Evolutionary conservation across 2,888 invertebrate genomes (phyloP), one percentile per base, ranked within the genome.

Genomic region (Ormyrus pomaceus): DNA sequence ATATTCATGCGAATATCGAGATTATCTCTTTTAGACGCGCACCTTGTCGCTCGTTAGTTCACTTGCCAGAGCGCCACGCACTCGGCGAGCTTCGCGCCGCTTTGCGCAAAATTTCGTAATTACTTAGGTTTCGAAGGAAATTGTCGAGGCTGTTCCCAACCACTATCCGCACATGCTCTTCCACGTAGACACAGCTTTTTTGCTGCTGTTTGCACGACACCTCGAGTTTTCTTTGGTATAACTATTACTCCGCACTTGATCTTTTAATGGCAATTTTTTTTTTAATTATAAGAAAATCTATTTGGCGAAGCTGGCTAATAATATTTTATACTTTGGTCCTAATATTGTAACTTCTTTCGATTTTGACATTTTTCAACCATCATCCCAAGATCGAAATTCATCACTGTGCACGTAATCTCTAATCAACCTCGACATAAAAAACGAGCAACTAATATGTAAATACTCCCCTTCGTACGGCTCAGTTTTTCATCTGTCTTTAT

Each of bases 1-100:
- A 85, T 84, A 85, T 85, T 85, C 85, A 85, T 84, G 82, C 82
- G 75, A 83, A 83, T 82, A 81, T 81, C 76, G 84, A 79, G 83
- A 78, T 82, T 82, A 80, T 82, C 82, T 79, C 77, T 79, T 82
- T 78, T 76, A 70, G 71, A 48, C 71, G 48, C 61, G 58, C 53
- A 53, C 46, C 45, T 56, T 11, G 64, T 10, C 7, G 66, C 68
- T 68, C 68, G 58, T 13, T 58, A 10, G 58, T 6, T 58, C 58
- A 58, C n/a, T 6, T n/a, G 58, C 58, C 2, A 4, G n/a, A 34
- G 6, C 58, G 58, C 58, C 58, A 1, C 58, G 11, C 34, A 2
- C 10, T 10, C 10, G 69, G 6, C 2, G 34, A 13, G 59, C 59
- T 48, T 70, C 46, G 70, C 10, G 51, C 34, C n/a, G 61, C 62